Evolutionary conservation across 2,888 invertebrate species (phyloP).

Genomic region (Apotomis turbidana): DNA sequence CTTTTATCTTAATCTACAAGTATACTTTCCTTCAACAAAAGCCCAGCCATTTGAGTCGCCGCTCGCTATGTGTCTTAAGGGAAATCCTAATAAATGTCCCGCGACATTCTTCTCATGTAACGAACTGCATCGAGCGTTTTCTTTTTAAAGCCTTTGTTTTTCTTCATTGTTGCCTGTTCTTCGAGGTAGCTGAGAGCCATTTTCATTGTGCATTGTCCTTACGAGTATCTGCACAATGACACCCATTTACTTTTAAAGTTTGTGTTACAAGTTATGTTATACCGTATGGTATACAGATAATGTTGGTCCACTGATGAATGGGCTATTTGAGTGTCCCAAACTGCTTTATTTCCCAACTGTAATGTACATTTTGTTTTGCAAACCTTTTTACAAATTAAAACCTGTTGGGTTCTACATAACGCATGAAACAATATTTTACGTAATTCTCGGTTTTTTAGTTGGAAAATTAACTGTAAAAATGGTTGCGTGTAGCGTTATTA

Average conservation of each 20-base stretch:
- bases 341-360: no score
- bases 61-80: background rate
- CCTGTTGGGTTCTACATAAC: no score
- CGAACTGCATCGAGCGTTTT: constrained; percentile 34
- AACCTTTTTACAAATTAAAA: no score
- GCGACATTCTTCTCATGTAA: constrained; percentile 36
- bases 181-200: constrained; percentile 5
- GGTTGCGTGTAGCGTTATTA: no score
- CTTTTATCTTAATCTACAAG: background rate
- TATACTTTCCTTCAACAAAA: background rate
- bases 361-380: no score
- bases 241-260: constrained; percentile 1
- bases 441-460: no score
- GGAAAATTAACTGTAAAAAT: no score
- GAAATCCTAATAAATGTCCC: constrained; percentile 35
- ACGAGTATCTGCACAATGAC: constrained; percentile 16
- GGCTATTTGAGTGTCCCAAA: no score
- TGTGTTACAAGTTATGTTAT: background rate
- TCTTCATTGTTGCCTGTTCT: constrained; percentile 18
- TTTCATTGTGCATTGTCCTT: constrained; percentile 17
- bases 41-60: background rate
- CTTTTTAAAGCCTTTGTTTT: constrained; percentile 37
- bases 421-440: no score
- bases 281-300: background rate
- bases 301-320: background rate